Evolutionary conservation across 1,140 invertebrate species (phyloP), one percentile per base, ranked within the genome.

Genomic region (Cotesia chilonis): DNA sequence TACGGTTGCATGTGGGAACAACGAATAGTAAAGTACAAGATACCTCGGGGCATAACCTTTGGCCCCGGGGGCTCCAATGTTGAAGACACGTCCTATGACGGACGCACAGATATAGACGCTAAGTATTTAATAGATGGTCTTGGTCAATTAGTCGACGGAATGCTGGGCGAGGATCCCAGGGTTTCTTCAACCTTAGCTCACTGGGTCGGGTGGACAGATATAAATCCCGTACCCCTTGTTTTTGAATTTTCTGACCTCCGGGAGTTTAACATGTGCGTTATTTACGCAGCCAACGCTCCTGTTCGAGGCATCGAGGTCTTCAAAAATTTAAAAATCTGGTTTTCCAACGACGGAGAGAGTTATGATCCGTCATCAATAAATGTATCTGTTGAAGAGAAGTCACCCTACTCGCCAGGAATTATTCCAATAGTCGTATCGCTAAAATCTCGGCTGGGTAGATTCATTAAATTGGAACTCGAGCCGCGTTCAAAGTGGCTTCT

Each of bases 51-150:
- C 12, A 86, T 81, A 41, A 64, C 67, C 1, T 70, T 76, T 3
- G 84, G 81, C 5, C 89, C 92, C 14, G 92, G 91, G 35, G 90
- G 92, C 71, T 90, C 94, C 70, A 94, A 97, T 82, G 89, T 98
- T 9, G 92, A 93, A 66, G 97, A 99, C 83, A 91, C 92, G 74
- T 95, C 94, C 38, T 99, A 98, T 83, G 97, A 99, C 84, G 97
- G 97, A 1, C 87, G 89, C 51, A 91, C 93, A 84, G 88, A 68
- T 14, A 51, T 72, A 51, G 65, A 89, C 9, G 90, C 89, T 4
- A 90, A 88, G 20, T 87, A 88, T 76, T 83, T 92, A 76, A 81
- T 88, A 6, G 88, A 91, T 59, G 96, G 96, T 12, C 86, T 98
- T 0, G 96, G 96, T 7, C 93, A 96, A 82, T 89, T 98, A 57